Percentiles rank a stretch among this genome's conserved stretches.
These are phyloP conservation scores for Omphaloscelis lunosa DNA, from an alignment of 2,888 invertebrate genomes.

Conservation along the genomic window DNA sequence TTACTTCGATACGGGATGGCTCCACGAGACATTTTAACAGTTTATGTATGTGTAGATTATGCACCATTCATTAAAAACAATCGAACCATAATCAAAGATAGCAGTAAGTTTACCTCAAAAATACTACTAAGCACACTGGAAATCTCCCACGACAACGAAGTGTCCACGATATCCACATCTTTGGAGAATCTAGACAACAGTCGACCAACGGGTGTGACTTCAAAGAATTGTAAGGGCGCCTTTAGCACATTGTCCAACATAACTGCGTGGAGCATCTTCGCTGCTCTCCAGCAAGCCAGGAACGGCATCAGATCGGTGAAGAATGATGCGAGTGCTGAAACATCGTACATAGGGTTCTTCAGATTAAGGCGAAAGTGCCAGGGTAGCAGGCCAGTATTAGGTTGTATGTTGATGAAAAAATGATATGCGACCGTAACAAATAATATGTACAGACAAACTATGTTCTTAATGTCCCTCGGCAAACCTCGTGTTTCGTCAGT, in stretches of 20 bases:
- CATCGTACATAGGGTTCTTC: constrained; percentile 64
- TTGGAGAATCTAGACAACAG: constrained; percentile 94
- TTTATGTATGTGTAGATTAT: neutral
- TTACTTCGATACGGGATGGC: neutral
- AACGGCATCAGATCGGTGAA: constrained; percentile 92
- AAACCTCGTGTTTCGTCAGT: too few species aligned
- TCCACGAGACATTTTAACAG: neutral
- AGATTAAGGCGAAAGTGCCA: neutral
- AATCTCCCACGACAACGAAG: constrained; percentile 92
- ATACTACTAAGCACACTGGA: constrained; percentile 92
- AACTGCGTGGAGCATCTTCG: constrained; percentile 90
- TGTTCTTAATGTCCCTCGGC: too few species aligned
- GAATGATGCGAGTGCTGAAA: constrained; percentile 93
- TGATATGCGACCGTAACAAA: neutral
- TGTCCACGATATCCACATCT: constrained; percentile 94
- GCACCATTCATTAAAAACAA: neutral
- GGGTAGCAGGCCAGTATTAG: neutral
- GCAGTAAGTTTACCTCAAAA: constrained; percentile 91
- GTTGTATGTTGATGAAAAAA: neutral
- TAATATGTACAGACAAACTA: too few species aligned
- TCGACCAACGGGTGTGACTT: constrained; percentile 94
- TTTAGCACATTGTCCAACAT: constrained; percentile 92
- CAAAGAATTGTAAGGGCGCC: constrained; percentile 94
- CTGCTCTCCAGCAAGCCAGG: constrained; percentile 93
- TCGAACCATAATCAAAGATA: neutral